A percentile compares a stretch with the other conserved stretches of the same genome.
These are phyloP conservation scores for Leptoclinus maculatus DNA, from an alignment of 2,797 vertebrate species.

Conservation along the genomic window DNA sequence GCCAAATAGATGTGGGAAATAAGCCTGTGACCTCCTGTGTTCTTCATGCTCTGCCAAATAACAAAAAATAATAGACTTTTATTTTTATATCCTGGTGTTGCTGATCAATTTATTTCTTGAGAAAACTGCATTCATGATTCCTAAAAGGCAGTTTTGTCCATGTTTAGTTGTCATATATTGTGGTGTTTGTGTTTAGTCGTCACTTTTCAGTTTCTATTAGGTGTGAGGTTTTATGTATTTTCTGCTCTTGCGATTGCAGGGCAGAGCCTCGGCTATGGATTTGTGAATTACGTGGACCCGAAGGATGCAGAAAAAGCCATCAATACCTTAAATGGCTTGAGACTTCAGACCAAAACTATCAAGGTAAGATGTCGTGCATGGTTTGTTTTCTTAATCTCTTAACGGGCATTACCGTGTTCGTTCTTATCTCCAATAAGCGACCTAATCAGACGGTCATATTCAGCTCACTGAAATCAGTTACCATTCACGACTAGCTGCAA, in stretches of 20 bases:
- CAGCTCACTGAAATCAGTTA: constrained; percentile 12
- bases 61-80: background rate
- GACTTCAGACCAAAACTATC: constrained; percentile 99
- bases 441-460: constrained; percentile 12
- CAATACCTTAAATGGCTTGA: constrained; percentile 97
- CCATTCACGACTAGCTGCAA: constrained; percentile 14
- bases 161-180: background rate
- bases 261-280: constrained; percentile 98
- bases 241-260: constrained; percentile 81
- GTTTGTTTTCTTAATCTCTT: background rate
- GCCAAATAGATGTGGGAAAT: constrained; percentile 4
- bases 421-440: background rate
- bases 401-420: background rate
- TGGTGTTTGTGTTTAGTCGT: background rate
- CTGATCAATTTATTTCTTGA: background rate
- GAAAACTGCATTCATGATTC: background rate
- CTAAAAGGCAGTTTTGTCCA: background rate
- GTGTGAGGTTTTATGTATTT: background rate
- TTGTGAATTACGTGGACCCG: constrained; percentile 98
- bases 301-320: constrained; percentile 99
- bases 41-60: constrained; percentile 15
- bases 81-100: background rate
- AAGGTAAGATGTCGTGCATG: constrained; percentile 86
- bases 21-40: constrained; percentile 11
- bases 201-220: background rate